These are phyloP conservation scores for Malurus melanocephalus DNA, from an alignment of 2,113 vertebrate genomes.

Conservation along the genomic window DNA sequence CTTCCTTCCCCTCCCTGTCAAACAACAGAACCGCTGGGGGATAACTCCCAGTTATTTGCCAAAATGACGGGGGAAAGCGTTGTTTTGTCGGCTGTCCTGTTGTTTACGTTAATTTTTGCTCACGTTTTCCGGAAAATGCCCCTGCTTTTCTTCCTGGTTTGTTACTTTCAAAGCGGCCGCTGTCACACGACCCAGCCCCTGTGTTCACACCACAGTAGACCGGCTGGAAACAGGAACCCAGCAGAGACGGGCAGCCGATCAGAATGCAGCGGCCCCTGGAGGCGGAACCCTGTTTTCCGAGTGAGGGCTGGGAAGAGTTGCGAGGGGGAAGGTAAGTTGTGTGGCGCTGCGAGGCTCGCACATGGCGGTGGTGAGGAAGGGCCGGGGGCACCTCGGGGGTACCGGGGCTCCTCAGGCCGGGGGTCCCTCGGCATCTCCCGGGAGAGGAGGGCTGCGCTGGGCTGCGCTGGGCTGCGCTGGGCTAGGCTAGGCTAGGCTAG, in stretches of 20 bases:
- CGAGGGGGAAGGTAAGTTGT: fast-evolving
- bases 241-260: fast-evolving
- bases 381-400: fast-evolving
- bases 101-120: too few relatives aligned
- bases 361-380: background rate
- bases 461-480: too few relatives aligned
- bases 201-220: fast-evolving
- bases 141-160: background rate
- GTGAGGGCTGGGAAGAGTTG: background rate
- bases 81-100: fast-evolving
- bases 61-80: fast-evolving
- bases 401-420: background rate
- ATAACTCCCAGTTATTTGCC: fast-evolving
- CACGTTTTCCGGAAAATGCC: fast-evolving
- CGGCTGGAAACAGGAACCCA: background rate
- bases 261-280: fast-evolving
- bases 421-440: background rate
- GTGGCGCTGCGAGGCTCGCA: fast-evolving
- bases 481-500: background rate
- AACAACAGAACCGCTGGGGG: fast-evolving
- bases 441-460: background rate
- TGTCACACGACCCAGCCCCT: fast-evolving
- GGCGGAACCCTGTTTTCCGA: background rate
- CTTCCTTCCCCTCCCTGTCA: fast-evolving
- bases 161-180: fast-evolving